Conservation (phyloP, 1,140 invertebrate species). For the Apis cerana region DNA sequence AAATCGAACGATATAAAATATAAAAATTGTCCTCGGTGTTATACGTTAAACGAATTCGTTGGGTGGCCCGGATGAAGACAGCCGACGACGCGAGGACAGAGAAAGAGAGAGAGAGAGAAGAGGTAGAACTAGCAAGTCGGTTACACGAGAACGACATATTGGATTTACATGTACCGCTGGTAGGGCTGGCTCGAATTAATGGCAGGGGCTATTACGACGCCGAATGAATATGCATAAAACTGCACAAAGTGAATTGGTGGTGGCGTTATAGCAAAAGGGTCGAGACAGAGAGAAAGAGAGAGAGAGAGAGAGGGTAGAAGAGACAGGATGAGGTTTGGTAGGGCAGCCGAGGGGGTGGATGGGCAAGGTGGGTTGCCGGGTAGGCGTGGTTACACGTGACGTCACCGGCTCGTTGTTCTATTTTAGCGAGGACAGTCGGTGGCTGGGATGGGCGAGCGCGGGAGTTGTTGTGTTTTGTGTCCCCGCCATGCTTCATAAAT, state of each 20-base stretch:
- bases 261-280: conserved; percentile 53
- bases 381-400: conserved; percentile 76
- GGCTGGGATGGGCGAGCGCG: conserved; percentile 51
- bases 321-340: not conserved
- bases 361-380: conserved; percentile 39
- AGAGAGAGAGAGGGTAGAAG: not conserved
- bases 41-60: conserved; percentile 43
- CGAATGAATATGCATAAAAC: conserved; percentile 76
- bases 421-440: conserved; percentile 68
- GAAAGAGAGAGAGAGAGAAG: conserved; percentile 20
- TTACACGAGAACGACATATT: conserved; percentile 66
- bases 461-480: conserved; percentile 76
- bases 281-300: not conserved
- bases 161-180: conserved; percentile 66
- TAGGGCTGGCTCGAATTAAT: conserved; percentile 64
- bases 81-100: not conserved
- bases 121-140: conserved; percentile 52
- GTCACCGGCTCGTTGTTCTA: conserved; percentile 73
- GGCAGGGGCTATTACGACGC: conserved; percentile 68
- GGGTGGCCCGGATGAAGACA: not conserved
- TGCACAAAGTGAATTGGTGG: conserved; percentile 74
- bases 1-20: conserved; percentile 27
- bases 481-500: conserved; percentile 78
- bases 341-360: conserved; percentile 12
- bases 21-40: conserved; percentile 22